Conservation (phyloP, 2,888 invertebrate genomes). For the Hydroisotoma schaefferi region DNA sequence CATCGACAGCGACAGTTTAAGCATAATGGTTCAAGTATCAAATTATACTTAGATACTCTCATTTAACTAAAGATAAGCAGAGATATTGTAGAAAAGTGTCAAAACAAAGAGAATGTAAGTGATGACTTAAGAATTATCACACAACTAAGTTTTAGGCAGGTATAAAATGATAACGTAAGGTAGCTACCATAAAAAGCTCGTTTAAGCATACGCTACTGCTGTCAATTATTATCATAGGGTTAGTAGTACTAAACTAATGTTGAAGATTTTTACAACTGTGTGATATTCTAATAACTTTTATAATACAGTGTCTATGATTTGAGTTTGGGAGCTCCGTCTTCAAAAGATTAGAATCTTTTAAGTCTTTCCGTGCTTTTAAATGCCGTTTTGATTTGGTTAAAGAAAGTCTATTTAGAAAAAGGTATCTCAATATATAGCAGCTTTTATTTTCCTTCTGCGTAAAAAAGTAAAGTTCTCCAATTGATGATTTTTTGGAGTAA, state of each 20-base stretch:
- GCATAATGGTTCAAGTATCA: not conserved
- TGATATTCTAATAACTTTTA: constrained; percentile 12
- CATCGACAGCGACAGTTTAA: constrained; percentile 4
- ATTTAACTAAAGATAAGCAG: not conserved
- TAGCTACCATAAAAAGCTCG: not conserved
- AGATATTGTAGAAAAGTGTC: constrained; percentile 1
- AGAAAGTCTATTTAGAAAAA: not conserved
- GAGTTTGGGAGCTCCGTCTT: too few relatives aligned
- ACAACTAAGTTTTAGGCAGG: not conserved
- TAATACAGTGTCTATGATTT: too few relatives aligned
- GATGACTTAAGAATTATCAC: not conserved
- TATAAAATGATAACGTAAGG: not conserved
- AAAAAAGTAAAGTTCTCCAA: too few relatives aligned
- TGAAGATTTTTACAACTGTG: constrained; percentile 10
- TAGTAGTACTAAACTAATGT: not conserved
- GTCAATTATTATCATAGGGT: constrained; percentile 5
- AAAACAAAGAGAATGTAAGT: constrained; percentile 1
- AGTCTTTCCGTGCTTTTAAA: too few relatives aligned
- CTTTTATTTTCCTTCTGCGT: not conserved
- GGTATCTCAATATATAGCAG: not conserved
- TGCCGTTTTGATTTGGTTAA: too few relatives aligned
- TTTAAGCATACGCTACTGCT: not conserved
- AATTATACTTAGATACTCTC: not conserved
- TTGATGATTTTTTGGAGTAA: not conserved
- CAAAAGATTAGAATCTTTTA: too few relatives aligned